Conservation (phyloP, 2,888 invertebrate species). For the Aethes cnicana region DNA sequence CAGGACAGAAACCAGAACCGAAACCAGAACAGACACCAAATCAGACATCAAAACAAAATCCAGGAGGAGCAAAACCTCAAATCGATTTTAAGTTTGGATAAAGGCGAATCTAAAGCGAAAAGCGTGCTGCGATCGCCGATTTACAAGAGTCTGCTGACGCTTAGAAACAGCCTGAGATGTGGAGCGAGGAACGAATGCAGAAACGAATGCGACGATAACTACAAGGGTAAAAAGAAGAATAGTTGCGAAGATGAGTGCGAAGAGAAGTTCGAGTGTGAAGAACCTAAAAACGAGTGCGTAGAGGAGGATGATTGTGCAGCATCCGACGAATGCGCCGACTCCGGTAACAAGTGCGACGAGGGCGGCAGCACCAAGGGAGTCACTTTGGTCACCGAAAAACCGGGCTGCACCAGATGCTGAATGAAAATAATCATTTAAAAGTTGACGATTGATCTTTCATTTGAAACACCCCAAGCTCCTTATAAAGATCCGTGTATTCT, state of each 20-base stretch:
- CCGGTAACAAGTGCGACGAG: slow-evolving; percentile 31
- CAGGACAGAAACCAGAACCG: too few species aligned
- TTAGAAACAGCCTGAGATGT: slow-evolving; percentile 43
- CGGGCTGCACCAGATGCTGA: slow-evolving; percentile 32
- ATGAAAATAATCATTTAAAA: background rate
- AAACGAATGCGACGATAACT: slow-evolving; percentile 39
- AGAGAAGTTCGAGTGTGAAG: slow-evolving; percentile 42
- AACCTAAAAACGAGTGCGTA: slow-evolving; percentile 35
- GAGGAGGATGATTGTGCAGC: background rate
- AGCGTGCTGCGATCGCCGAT: slow-evolving; percentile 38
- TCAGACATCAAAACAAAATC: too few species aligned
- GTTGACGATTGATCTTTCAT: too few species aligned
- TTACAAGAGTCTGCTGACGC: slow-evolving; percentile 45
- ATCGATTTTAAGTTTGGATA: too few species aligned
- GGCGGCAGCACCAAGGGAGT: slow-evolving; percentile 3
- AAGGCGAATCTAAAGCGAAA: background rate
- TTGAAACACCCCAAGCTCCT: too few species aligned
- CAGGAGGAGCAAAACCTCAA: background rate
- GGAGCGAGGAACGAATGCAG: slow-evolving; percentile 47
- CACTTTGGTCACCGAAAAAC: background rate
- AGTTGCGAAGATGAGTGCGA: slow-evolving; percentile 45
- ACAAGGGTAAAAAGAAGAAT: slow-evolving; percentile 28
- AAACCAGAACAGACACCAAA: too few species aligned
- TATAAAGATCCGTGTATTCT: too few species aligned
- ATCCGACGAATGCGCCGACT: slow-evolving; percentile 9